Percentiles rank a stretch among this genome's conserved stretches.
Evolutionary conservation across 2,113 vertebrate species (phyloP).

Genomic region (Ramphastos sulfuratus): DNA sequence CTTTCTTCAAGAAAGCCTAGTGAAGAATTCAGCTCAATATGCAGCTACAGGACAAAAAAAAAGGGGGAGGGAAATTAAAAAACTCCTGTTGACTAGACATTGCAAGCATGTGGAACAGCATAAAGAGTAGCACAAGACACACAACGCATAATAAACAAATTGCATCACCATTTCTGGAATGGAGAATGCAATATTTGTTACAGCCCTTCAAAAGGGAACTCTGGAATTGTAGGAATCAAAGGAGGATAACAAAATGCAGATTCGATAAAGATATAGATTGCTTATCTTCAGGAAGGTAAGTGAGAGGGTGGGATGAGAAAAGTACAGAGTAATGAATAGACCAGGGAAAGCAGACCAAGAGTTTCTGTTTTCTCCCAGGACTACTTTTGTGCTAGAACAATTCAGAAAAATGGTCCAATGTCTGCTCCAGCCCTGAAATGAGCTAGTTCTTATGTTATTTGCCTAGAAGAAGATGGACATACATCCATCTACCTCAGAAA

Average conservation of each 20-base stretch:
- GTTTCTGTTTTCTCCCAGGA: neutral
- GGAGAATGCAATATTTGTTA: neutral
- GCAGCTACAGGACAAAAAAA: neutral
- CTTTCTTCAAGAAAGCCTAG: neutral
- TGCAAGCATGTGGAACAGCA: neutral
- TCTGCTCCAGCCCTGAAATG: neutral
- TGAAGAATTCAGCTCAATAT: neutral
- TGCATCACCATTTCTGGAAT: neutral
- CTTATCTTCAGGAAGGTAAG: neutral
- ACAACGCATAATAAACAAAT: neutral
- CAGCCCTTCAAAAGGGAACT: slow-evolving; percentile 11
- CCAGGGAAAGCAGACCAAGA: neutral
- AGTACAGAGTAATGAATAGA: neutral
- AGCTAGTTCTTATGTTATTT: neutral
- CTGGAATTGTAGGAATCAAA: slow-evolving; percentile 14
- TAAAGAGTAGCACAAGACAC: neutral
- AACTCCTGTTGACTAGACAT: neutral
- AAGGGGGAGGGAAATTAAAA: neutral
- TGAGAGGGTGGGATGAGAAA: neutral
- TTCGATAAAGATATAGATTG: slow-evolving; percentile 9
- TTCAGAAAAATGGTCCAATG: neutral
- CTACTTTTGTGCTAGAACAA: neutral
- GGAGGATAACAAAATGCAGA: slow-evolving; percentile 9
- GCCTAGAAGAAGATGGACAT: neutral
- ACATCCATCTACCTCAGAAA: neutral